Base-by-base conservation (phyloP, 2,113 vertebrate species). In the Microcebus griseorufus region DNA sequence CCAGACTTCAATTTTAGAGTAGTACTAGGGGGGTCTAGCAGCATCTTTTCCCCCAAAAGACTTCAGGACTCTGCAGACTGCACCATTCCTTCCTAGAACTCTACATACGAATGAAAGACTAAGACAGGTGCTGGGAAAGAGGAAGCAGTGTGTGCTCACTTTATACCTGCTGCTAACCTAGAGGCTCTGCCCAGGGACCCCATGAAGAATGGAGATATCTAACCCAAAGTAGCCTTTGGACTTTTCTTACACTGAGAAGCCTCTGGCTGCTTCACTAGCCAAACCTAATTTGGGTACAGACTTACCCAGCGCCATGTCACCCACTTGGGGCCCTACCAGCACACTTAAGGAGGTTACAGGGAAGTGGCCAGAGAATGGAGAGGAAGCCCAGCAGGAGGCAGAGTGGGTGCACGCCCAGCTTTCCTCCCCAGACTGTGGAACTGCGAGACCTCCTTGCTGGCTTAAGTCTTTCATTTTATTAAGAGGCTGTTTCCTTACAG, bases 221-320 rank as follows among this genome's bases (percentile, higher is more conserved):
- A 32, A 72, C 39, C 76, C 64, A 72, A 48, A 42, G n/a, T 67
- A 72, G 83, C 45, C 37, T 89, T 42, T 29, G 39, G 18, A 92
- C 29, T 76, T 82, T 92, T 84, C 39, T 22, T 58, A 95, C 62
- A 37, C 16, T 51, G 23, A 87, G n/a, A 45, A 90, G 64, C 37
- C 87, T 5, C 18, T 3, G 27, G 64, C n/a, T 79, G 12, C 37
- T 76, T 85, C 27, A 53, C 42, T 34, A 79, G 48, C 9, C 20
- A 75, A 92, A 87, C 25, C 16, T 45, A 42, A 69, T 88, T 83
- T 79, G 64, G 42, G 14, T 20, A 80, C 9, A 82, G 42, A 69
- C 9, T 64, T 27, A 80, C 1, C 13, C 32, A 51, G 42, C 0
- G 1, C 4, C 3, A 25, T 0, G 1, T 69, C 55, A 70, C 45